A percentile compares a stretch with the other conserved stretches of the same genome.
phyloP scores from a whole-genome alignment of 1,140 invertebrate genomes.

The Temnothorax longispinosus region DNA sequence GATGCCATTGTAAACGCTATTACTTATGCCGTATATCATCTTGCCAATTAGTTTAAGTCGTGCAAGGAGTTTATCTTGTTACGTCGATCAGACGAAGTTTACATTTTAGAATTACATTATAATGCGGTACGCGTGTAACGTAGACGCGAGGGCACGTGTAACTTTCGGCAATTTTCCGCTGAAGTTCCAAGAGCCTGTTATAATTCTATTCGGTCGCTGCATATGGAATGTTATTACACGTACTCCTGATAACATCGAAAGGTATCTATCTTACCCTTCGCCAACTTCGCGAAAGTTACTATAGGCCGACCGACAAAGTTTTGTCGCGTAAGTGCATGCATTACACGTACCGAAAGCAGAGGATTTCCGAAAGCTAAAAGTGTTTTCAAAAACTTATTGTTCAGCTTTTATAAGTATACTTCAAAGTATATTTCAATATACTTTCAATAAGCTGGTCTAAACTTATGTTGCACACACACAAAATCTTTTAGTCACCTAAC shows the following conservation, averaged over 20 bases:
- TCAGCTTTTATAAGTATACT: constrained; percentile 14
- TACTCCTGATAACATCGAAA: constrained; percentile 63
- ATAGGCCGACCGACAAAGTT: constrained; percentile 57
- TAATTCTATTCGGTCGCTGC: constrained; percentile 73
- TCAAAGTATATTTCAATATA: constrained; percentile 14
- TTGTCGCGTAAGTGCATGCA: constrained; percentile 12
- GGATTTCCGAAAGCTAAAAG: constrained; percentile 44
- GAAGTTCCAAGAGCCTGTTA: constrained; percentile 68
- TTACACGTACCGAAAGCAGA: neutral
- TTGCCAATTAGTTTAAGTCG: constrained; percentile 14
- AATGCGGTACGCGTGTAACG: constrained; percentile 34
- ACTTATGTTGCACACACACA: neutral
- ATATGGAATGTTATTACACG: constrained; percentile 72
- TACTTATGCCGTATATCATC: neutral
- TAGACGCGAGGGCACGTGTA: constrained; percentile 31
- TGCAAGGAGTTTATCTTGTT: constrained; percentile 40
- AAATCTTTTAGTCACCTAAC: neutral
- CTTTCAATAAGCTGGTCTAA: neutral
- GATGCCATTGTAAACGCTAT: neutral
- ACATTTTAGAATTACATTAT: constrained; percentile 52
- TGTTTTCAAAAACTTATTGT: constrained; percentile 6
- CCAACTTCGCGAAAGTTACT: constrained; percentile 54
- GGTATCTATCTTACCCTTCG: constrained; percentile 60
- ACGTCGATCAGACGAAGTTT: constrained; percentile 50
- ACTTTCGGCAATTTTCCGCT: constrained; percentile 69